These are phyloP conservation scores for Beaufortia kweichowensis DNA, from an alignment of 2,113 vertebrate species.

Conservation along the genomic window DNA sequence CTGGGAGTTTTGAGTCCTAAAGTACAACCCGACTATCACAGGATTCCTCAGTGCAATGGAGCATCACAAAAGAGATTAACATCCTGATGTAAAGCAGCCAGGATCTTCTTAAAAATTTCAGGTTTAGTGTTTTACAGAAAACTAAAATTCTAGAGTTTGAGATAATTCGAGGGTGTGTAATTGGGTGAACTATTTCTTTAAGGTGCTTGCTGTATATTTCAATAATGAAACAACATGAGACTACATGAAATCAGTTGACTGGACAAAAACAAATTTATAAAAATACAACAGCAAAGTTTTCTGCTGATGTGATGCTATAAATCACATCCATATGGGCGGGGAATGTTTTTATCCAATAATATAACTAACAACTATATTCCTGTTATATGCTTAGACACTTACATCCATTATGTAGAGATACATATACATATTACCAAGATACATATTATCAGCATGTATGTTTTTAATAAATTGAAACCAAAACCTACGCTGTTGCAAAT, in stretches of 20 bases:
- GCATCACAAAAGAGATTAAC: background rate
- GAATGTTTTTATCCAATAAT: no score
- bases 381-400: no score
- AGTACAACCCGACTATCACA: conserved; percentile 5
- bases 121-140: background rate
- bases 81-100: no score
- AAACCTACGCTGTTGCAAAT: background rate
- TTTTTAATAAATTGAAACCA: no score
- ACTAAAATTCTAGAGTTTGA: background rate
- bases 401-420: no score
- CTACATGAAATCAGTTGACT: conserved; percentile 4
- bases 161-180: background rate
- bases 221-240: background rate
- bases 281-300: no score
- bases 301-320: background rate
- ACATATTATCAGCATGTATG: no score
- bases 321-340: no score
- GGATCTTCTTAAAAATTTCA: no score
- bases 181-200: background rate
- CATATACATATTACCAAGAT: no score
- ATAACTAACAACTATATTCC: no score
- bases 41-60: background rate
- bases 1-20: background rate
- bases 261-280: no score
- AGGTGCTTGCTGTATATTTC: background rate